Base-by-base conservation (phyloP, 2,888 invertebrate species). In the Mythimna ferrago region DNA sequence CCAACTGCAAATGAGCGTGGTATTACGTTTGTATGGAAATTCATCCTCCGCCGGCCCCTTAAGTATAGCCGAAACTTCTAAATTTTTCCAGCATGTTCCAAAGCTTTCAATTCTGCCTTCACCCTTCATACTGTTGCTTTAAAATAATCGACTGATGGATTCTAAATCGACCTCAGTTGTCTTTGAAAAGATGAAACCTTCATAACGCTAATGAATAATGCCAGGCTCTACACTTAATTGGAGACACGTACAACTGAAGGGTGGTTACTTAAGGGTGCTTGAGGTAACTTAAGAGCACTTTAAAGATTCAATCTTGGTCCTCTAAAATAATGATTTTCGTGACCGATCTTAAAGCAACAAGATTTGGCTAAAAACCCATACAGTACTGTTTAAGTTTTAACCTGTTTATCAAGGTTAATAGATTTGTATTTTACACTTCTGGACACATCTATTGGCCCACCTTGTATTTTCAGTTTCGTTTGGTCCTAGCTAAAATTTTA, bases 251-350 rank as follows among this genome's bases (percentile, higher is more conserved):
- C 21, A 48, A 26, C 65, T 58, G 21, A 73, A 53, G 51, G 53
- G 32, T 32, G 32, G 26, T 58, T 21, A 16, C 32, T 51, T 14
- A 73, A 51, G 16, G 32, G 16, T 53, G 11, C 26, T 66, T 74
- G 35, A 60, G 44, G 9, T 66, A 58, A 14, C 14, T 21, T 72
- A 35, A 53, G n/a, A 60, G n/a, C 35, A 74, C 53, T 73, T 74
- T 6, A 58, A 57, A 66, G 58, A 74, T 73, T 66, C 6, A 53
- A 66, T 73, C 58, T 58, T 35, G 51, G 41, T 60, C n/a, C 21
- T 73, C 6, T 21, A 11, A 66, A 53, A 16, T 53, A 66, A 58
- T n/a, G 32, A 66, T 66, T 74, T 73, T 44, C 16, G n/a, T 26
- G 53, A 53, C 21, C 41, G 32, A 19, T 53, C 44, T 51, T 19